Conservation (phyloP, 2,113 vertebrate genomes). For the Erpornis zantholeuca region DNA sequence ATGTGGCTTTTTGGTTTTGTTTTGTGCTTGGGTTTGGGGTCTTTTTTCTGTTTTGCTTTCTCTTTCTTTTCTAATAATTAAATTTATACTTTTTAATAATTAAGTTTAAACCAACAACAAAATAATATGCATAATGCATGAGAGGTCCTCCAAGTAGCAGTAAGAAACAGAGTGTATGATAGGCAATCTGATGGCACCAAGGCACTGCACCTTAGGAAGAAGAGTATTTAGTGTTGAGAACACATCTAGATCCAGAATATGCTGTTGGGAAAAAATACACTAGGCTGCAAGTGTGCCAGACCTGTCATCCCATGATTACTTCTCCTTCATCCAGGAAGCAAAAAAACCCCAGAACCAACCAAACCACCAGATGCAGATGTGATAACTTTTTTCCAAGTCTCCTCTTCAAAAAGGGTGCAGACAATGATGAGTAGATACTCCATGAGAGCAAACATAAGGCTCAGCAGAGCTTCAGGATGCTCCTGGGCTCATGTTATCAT, state of each 20-base stretch:
- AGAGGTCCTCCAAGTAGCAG: background rate
- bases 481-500: background rate
- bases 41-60: background rate
- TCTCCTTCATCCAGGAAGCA: background rate
- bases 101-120: background rate
- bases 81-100: background rate
- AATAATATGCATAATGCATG: background rate
- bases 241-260: background rate
- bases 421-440: background rate
- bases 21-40: accelerated
- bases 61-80: background rate
- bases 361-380: background rate
- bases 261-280: background rate
- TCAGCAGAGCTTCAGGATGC: background rate
- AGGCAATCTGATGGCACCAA: background rate
- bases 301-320: background rate
- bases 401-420: background rate
- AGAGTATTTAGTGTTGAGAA: background rate
- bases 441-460: background rate
- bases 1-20: background rate
- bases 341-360: background rate
- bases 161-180: background rate
- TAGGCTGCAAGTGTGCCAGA: background rate
- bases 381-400: background rate
- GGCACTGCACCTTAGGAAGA: background rate